A percentile compares a stretch with the other conserved stretches of the same genome.
Conservation (phyloP, 2,888 invertebrate species). For the Ectemnius lituratus region DNA sequence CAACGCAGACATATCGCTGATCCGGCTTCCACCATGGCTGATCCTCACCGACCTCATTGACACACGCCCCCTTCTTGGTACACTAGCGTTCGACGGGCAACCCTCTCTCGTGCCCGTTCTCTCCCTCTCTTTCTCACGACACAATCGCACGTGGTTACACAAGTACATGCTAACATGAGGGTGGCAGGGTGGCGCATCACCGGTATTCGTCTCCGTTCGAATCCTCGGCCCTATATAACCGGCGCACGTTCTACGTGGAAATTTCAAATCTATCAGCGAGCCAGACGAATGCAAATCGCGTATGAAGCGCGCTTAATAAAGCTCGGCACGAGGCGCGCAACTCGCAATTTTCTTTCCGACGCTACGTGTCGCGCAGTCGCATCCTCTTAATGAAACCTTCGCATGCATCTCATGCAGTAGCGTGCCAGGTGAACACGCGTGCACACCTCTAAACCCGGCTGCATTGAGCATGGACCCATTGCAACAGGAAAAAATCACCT, state of each 20-base stretch:
- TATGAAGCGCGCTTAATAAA: conserved; percentile 67
- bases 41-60: too few relatives aligned
- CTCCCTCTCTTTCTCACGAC: conserved; percentile 24
- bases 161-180: conserved; percentile 35
- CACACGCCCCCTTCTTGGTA: too few relatives aligned
- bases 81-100: too few relatives aligned
- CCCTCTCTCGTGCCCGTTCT: not conserved
- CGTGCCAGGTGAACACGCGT: too few relatives aligned
- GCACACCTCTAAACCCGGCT: not conserved
- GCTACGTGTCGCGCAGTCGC: conserved; percentile 48
- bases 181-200: conserved; percentile 29
- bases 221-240: conserved; percentile 59
- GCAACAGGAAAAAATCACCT: conserved; percentile 7
- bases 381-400: conserved; percentile 56
- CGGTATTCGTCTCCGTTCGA: conserved; percentile 57
- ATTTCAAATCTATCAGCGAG: conserved; percentile 65
- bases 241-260: conserved; percentile 62
- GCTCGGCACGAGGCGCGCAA: conserved; percentile 62
- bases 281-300: conserved; percentile 67
- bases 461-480: conserved; percentile 28
- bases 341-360: conserved; percentile 64
- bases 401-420: conserved; percentile 39
- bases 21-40: not conserved
- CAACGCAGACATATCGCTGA: conserved; percentile 1
- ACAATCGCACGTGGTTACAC: conserved; percentile 51